Base-by-base conservation (phyloP, 2,797 vertebrate species). In the Hyperoplus lanceolatus region DNA sequence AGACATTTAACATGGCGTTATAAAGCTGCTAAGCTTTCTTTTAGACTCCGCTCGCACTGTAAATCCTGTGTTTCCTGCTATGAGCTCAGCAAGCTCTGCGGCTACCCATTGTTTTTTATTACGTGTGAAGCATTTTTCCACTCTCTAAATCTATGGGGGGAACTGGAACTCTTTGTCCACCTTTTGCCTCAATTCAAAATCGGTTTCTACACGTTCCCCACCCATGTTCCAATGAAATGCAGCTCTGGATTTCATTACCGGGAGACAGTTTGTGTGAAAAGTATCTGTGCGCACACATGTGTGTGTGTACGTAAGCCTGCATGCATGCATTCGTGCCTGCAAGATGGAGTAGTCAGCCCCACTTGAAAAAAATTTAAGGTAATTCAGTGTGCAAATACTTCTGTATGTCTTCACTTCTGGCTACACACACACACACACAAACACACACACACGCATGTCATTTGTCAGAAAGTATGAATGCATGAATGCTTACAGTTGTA, bases 31-130 rank as follows among this genome's bases (percentile, higher is more conserved):
- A 80, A 86, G 74, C 84, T 76, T 72, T 80, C 64, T 60, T 42
- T 60, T 42, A 71, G 63, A 77, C 43, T 62, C 59, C 18, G 67
- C 48, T 85, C 76, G 41, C 62, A 66, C 87, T 75, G 79, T 84
- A 89, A 87, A 87, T 87, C 90, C 82, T 67, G 56, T 18, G 80
- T 83, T 88, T 87, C 89, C 89, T 77, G 83, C 91, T 87, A 87
- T 54, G 71, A 89, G 84, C 90, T 54, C 92, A 92, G 91, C 89
- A 14, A 82, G 89, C 76, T 73, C 79, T 60, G 14, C 12, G 70
- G 85, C 78, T 90, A 73, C 90, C 84, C 87, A 89, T 93, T 86
- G 86, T 90, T 90, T 91, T 93, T 89, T 95, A 94, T 92, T 89
- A 90, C 29, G 83, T 90, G 88, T 87, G 88, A 92, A 93, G 83